A percentile compares a stretch with the other conserved stretches of the same genome.
Evolutionary conservation across 2,888 invertebrate genomes (phyloP).

Genomic region (Lepidochitona cinerea): DNA sequence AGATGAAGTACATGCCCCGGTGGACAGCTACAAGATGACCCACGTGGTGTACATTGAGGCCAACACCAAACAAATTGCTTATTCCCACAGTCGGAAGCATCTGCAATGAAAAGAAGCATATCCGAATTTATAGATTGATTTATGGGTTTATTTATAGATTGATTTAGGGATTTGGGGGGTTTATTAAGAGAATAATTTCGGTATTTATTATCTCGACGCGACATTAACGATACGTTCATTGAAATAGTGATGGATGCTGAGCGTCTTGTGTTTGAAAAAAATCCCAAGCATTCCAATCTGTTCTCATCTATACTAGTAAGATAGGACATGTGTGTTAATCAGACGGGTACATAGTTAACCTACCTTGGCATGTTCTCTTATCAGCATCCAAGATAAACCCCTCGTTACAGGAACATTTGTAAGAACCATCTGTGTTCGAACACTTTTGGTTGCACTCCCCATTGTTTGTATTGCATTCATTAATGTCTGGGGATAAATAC

Average conservation of each 20-base stretch:
- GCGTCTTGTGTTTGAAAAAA: too few species aligned
- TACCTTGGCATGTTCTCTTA: conserved; percentile 2
- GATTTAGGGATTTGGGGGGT: too few species aligned
- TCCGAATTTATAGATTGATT: too few species aligned
- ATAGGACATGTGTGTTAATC: not conserved
- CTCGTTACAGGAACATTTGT: conserved; percentile 12
- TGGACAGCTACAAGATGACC: not conserved
- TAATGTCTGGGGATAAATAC: conserved; percentile 22
- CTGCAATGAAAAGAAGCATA: too few species aligned
- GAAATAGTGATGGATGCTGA: too few species aligned
- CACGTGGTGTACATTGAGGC: not conserved
- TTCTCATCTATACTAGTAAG: not conserved
- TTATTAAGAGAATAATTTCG: too few species aligned
- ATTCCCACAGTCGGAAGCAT: not conserved
- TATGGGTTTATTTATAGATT: too few species aligned
- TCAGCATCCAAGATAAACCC: conserved; percentile 19
- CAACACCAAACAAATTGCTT: conserved; percentile 4
- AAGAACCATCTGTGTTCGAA: conserved; percentile 20
- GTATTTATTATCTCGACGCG: too few species aligned
- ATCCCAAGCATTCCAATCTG: too few species aligned
- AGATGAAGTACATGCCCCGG: not conserved
- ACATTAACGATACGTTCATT: too few species aligned
- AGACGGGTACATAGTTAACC: not conserved
- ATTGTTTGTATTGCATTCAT: conserved; percentile 19
- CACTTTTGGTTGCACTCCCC: conserved; percentile 20